Conservation (phyloP, 2,888 invertebrate species). For the Drosophila mercatorum region DNA sequence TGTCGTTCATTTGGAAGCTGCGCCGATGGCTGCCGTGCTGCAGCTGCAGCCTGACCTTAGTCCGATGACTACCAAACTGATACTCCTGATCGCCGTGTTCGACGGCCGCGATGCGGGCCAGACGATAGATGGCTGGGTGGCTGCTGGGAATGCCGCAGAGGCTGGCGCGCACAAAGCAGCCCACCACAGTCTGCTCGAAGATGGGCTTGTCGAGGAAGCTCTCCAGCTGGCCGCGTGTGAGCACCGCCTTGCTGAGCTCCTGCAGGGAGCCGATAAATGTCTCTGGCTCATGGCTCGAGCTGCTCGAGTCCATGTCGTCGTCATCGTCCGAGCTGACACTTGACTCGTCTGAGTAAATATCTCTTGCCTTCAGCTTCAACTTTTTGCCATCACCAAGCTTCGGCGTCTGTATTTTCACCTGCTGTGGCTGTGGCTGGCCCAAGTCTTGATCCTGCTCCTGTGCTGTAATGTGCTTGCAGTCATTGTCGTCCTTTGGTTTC, state of each 20-base stretch:
- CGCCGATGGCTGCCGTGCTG: slow-evolving; percentile 10
- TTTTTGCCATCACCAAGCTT: background rate
- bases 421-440: too few species aligned
- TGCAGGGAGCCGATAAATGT: background rate
- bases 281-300: background rate
- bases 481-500: background rate
- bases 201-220: slow-evolving; percentile 48
- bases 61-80: slow-evolving; percentile 21
- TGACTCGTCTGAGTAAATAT: slow-evolving; percentile 52
- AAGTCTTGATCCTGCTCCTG: background rate
- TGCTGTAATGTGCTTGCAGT: too few species aligned
- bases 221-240: slow-evolving; percentile 42
- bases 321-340: slow-evolving; percentile 17
- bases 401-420: background rate
- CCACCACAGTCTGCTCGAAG: slow-evolving; percentile 43
- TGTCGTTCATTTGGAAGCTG: slow-evolving; percentile 22
- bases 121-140: slow-evolving; percentile 18
- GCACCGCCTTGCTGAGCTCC: slow-evolving; percentile 23
- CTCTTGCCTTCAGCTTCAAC: slow-evolving; percentile 27
- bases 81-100: slow-evolving; percentile 16
- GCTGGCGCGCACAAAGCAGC: slow-evolving; percentile 50
- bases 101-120: slow-evolving; percentile 28
- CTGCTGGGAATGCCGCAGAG: slow-evolving; percentile 3
- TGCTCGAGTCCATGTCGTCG: background rate
- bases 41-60: slow-evolving; percentile 23